Base-by-base conservation (phyloP, 2,888 invertebrate species). In the Drosophila algonquin region DNA sequence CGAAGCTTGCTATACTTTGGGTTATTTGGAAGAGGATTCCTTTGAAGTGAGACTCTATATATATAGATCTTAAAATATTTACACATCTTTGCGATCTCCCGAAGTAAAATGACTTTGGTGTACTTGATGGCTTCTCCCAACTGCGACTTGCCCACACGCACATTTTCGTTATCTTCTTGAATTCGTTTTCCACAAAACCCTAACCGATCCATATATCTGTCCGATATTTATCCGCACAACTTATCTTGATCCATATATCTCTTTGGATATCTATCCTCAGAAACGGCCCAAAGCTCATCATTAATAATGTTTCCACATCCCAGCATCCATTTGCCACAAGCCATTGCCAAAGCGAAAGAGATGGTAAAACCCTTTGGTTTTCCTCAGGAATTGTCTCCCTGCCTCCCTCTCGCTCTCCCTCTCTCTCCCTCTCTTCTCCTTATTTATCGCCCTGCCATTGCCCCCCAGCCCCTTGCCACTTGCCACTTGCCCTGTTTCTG, bases 401-500 rank as follows among this genome's bases (percentile, higher is more conserved):
- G 1, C 53, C 35, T 58, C 32, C 40, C 47, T 32, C 48, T 18
- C 1, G 18, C 1, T 16, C 45, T 57, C 44, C 32, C 24, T 56
- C 61, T 47, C 24, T 32, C 4, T 32, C 40, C 35, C 10, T 50
- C 0, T 60, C 14, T 45, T 44, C 46, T 24, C 27, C n/a, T 46
- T 12, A 51, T 72, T 58, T 73, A 64, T 70, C 73, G 58, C 57
- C 74, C 63, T 58, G 62, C 70, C 73, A 62, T 56, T 62, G 62
- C 61, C 62, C 45, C 46, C 45, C n/a, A n/a, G n/a, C n/a, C n/a
- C n/a, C 10, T 27, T n/a, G 35, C 14, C 48, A 40, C 50, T 45
- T n/a, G 44, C 44, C 48, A 46, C 50, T 45, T n/a, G 48, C 44
- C 62, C 47, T 47, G 47, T 32, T 12, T 27, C 40, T 14, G 40